Conservation (phyloP, 2,113 vertebrate species). For the Todiramphus saurophagus region DNA sequence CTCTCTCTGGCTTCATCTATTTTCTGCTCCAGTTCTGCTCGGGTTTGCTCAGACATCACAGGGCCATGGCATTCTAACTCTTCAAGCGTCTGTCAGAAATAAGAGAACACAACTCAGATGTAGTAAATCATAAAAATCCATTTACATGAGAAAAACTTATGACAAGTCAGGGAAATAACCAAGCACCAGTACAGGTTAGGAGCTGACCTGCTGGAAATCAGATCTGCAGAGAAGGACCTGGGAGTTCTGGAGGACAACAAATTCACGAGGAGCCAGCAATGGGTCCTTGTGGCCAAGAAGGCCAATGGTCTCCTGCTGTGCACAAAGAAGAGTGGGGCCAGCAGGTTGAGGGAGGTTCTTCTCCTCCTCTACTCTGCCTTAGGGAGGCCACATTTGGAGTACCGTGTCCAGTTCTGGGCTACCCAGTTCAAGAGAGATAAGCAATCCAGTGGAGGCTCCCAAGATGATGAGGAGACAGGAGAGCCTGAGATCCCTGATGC, state of each 20-base stretch:
- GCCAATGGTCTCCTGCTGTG: neutral
- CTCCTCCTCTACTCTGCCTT: neutral
- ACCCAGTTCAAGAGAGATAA: neutral
- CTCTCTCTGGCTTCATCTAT: constrained; percentile 93
- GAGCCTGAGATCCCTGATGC: neutral
- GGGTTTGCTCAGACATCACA: constrained; percentile 85
- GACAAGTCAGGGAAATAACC: neutral
- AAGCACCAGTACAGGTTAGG: neutral
- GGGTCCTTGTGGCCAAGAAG: neutral
- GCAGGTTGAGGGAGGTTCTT: neutral
- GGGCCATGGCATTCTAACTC: constrained; percentile 89
- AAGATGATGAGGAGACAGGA: neutral
- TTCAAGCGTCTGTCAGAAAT: constrained; percentile 81
- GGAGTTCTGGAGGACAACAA: neutral
- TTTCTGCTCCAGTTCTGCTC: constrained; percentile 91
- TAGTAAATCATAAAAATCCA: neutral
- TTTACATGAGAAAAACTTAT: neutral
- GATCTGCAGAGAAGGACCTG: neutral
- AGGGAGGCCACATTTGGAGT: neutral
- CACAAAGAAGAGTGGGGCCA: neutral
- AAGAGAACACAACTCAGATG: neutral
- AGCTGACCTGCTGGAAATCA: neutral
- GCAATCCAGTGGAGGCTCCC: neutral
- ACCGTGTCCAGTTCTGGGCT: neutral
- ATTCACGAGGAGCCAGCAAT: neutral